Base-by-base conservation (phyloP, 2,888 invertebrate genomes). In the Quadroppia sp. region DNA sequence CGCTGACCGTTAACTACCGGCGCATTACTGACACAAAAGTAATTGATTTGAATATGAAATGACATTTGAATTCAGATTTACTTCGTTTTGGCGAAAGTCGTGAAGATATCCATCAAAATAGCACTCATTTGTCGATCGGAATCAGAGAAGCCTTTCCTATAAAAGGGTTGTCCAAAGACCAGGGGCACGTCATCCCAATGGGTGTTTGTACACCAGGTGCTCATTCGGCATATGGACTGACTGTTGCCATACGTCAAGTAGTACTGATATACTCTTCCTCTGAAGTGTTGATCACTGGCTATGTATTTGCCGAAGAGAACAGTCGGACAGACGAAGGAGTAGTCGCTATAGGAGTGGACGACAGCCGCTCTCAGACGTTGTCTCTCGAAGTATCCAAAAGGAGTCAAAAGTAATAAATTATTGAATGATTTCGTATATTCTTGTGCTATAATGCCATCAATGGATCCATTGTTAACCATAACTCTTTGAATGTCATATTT, bases 351-450 rank as follows among this genome's bases (percentile, higher is more conserved):
- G n/a, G 36, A 3, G 11, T n/a, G 36, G 20, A 7, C 64, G 50
- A n/a, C 50, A 6, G 50, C 2, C 2, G 20, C 20, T 20, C 50
- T 50, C 3, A 50, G 15, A 6, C 50, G 45, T 23, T 50, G 50
- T 50, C 50, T 50, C 17, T 45, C 45, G 15, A 45, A 45, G 11
- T 2, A 45, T 17, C 45, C 36, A 36, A 9, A 9, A 15, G 20
- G 50, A 50, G 20, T 50, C 15, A 50, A 50, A n/a, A 20, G 50
- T 4, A 9, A 9, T 36, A 36, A 36, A 20, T 50, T 50, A 50
- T 23, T 23, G 53, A 59, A 59, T 30, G 59, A 20, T 59, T 59
- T 32, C 59, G 59, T 59, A 32, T 59, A 59, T 17, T 59, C n/a
- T 32, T 30, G 17, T 15, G 59, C 59, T 9, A 59, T 17, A 25